Base-by-base conservation (phyloP, 2,113 vertebrate species). In the Promerops cafer region DNA sequence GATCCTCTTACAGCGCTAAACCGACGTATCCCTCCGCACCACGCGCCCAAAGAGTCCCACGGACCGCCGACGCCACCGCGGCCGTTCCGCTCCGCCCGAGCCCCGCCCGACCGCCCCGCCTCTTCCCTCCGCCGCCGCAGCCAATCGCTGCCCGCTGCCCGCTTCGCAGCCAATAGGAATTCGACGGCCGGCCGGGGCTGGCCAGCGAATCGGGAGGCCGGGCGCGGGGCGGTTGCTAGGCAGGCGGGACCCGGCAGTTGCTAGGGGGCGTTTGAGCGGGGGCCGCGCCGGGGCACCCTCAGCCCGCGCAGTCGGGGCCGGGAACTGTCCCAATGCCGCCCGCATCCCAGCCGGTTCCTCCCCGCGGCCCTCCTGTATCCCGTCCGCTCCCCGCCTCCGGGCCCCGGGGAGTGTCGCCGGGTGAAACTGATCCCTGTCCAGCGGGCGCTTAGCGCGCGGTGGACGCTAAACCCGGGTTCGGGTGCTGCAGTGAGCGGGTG, bases 211-310 rank as follows among this genome's bases (percentile, higher is more conserved):
- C 92, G 86, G 79, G 19, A 74, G 87, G 87, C 66, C 49, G 71
- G n/a, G 60, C 93, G 35, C 27, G 16, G 61, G 56, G 44, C 26
- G 66, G 95, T 91, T 96, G 95, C 95, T 94, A 83, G 87, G 95
- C 83, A 49, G 89, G 21, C 28, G 26, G 56, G 60, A 21, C 18
- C 26, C 5, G 44, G 49, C n/a, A 2, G 83, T 63, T 86, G 78
- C 69, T 87, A 91, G 88, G 77, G 89, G 89, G 91, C 64, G 69
- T 47, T 21, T 1, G 39, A 20, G 16, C 13, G 6, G 31, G 30
- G n/a, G 14, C n/a, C 8, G 19, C 11, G 11, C 33, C 3, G 17
- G 6, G 59, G n/a, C 17, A 0, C 18, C 30, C 31, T 53, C 68
- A 59, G 40, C 1, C 27, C 11, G 3, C 11, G n/a, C 27, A 2